Evolutionary conservation across 2,797 vertebrate genomes (phyloP), one percentile per base, ranked within the genome.

Genomic region (Phataginus tetradactyla): DNA sequence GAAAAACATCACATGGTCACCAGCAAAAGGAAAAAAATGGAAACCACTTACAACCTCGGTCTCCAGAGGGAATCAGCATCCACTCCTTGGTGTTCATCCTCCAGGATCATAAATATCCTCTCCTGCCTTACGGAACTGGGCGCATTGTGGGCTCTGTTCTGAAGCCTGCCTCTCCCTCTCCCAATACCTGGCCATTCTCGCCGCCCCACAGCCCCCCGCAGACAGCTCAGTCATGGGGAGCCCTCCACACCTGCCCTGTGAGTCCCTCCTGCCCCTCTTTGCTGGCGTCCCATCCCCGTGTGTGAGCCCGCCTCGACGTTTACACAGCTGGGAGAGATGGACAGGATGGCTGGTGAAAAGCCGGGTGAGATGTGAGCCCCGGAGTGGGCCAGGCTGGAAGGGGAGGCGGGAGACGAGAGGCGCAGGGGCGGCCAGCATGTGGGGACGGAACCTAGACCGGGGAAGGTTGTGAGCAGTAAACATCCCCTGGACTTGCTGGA

Each of bases 121-220:
- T 37, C 37, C 63, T 39, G 39, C 23, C 37, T 55, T 9, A 2
- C 1, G 20, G 42, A 53, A 42, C 10, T 0, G 5, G 90, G 23
- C 8, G 0, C 49, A 0, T 2, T 6, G 12, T 20, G 4, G 10
- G 20, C 71, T 61, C 9, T 3, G 14, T 53, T 77, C 81, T 37
- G 0, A 6, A 7, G 11, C 13, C 64, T 75, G 45, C 25, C 0
- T 1, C 69, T 12, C 32, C 5, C 27, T 57, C 42, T 72, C 63
- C 4, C 11, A 10, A 14, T 1, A 25, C 4, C 4, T 2, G 17
- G 23, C 39, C 6, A 0, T 75, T 59, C 64, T 89, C 23, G 7
- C 0, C 9, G n/a, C 45, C 45, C 45, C 45, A 11, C 45, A 45
- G 45, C 11, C 45, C 45, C 45, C 45, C 11, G 45, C 45, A 11